Conservation (phyloP, 2,113 vertebrate genomes). For the Puffinus mauretanicus region DNA sequence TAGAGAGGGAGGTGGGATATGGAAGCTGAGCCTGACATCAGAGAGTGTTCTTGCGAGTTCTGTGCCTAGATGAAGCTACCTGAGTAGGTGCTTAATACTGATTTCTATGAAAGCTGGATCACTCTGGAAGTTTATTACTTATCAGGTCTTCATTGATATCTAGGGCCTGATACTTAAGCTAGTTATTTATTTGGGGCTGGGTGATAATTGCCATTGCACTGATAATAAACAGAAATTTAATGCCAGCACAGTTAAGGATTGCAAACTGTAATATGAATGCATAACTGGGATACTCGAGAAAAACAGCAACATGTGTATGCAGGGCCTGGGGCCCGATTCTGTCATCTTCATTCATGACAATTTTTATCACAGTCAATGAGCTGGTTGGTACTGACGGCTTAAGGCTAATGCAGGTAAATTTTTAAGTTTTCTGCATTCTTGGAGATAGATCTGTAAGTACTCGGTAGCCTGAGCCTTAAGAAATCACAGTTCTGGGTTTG, state of each 20-base stretch:
- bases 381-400: background rate
- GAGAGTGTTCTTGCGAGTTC: background rate
- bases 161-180: background rate
- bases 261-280: background rate
- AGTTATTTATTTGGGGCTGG: background rate
- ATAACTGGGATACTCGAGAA: background rate
- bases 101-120: background rate
- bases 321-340: background rate
- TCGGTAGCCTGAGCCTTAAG: background rate
- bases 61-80: background rate
- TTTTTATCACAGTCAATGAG: background rate
- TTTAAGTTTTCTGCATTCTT: background rate
- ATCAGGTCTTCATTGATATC: background rate
- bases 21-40: background rate
- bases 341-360: background rate
- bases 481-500: background rate
- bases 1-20: background rate
- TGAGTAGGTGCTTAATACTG: background rate
- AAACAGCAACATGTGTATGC: fast-evolving
- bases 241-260: background rate
- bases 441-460: background rate
- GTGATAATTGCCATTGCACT: background rate
- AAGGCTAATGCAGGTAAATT: background rate
- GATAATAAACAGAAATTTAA: background rate
- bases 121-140: background rate